Evolutionary conservation across 2,888 invertebrate genomes (phyloP), one percentile per base, ranked within the genome.

Genomic region (Nemotelus pantherinus): DNA sequence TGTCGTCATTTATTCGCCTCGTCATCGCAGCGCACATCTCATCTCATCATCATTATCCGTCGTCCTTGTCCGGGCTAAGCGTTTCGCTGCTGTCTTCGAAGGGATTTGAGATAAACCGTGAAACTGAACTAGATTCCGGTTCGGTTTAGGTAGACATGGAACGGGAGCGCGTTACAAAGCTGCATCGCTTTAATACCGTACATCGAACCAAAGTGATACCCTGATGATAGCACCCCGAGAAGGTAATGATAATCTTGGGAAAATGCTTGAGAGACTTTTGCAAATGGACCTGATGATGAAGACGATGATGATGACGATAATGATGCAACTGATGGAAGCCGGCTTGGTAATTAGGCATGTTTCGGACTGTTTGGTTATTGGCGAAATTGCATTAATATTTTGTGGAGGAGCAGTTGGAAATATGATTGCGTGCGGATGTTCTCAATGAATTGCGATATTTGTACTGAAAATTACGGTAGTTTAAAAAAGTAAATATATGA

Each of bases 41-140:
- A 50, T 76, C 71, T 78, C 78, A 77, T 79, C 79, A 79, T 79
- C 79, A 79, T 79, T 77, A 77, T 77, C 75, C 43, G 48, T 50
- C 74, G 58, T 60, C 58, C 72, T 65, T 10, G 67, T 53, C 71
- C 68, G 53, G 53, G 60, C 70, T 25, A 70, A 63, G 55, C 70
- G 60, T 63, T 76, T 53, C 57, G 68, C 39, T 39, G 68, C 44
- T 58, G 60, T 68, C 60, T 6, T 68, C 25, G 58, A 43, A 72
- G 55, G 77, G 64, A 53, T 74, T 74, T 63, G 63, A 74, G 74
- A 48, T 63, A 63, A 72, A 57, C 71, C 50, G 10, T 60, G 47
- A 43, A 25, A 48, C 58, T 64, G 55, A 64, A 57, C 71, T 53
- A 25, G 43, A 44, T 45, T 64, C 65, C 45, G 71, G 64, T 50